These are phyloP conservation scores for Poeciliopsis gracilis DNA, from an alignment of 2,797 vertebrate genomes.

Conservation along the genomic window DNA sequence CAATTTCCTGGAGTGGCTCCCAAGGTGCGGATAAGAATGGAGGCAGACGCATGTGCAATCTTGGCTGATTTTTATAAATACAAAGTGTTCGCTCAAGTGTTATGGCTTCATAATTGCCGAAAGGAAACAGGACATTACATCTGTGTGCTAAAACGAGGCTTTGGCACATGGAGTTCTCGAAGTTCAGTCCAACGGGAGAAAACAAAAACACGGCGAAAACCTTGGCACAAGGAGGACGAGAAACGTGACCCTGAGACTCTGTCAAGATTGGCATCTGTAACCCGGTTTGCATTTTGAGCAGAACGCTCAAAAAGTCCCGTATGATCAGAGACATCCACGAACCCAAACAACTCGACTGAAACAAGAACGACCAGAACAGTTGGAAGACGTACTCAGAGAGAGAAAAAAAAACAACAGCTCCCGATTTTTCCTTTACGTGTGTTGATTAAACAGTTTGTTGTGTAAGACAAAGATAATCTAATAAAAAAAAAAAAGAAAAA, in stretches of 20 bases:
- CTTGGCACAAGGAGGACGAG: neutral
- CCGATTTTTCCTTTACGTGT: neutral
- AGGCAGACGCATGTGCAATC: neutral
- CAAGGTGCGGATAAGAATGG: constrained; percentile 1
- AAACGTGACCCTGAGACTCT: neutral
- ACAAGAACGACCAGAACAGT: neutral
- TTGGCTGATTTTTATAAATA: constrained; percentile 4
- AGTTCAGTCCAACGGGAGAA: neutral
- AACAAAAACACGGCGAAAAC: neutral
- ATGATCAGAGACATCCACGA: neutral
- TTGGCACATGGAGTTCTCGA: neutral
- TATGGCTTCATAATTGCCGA: neutral
- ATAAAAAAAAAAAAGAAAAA: too few species aligned
- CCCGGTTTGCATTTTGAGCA: neutral
- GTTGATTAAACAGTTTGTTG: neutral
- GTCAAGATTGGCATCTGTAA: constrained; percentile 13
- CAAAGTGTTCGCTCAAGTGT: neutral
- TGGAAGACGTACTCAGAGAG: neutral
- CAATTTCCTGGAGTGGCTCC: neutral
- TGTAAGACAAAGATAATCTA: neutral
- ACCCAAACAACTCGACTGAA: neutral
- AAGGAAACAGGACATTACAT: constrained; percentile 8
- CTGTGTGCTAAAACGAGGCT: neutral
- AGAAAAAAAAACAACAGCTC: neutral
- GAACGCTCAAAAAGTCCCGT: neutral